Evolutionary conservation across 2,797 vertebrate species (phyloP).

Genomic region (Microctenopoma lineatum): DNA sequence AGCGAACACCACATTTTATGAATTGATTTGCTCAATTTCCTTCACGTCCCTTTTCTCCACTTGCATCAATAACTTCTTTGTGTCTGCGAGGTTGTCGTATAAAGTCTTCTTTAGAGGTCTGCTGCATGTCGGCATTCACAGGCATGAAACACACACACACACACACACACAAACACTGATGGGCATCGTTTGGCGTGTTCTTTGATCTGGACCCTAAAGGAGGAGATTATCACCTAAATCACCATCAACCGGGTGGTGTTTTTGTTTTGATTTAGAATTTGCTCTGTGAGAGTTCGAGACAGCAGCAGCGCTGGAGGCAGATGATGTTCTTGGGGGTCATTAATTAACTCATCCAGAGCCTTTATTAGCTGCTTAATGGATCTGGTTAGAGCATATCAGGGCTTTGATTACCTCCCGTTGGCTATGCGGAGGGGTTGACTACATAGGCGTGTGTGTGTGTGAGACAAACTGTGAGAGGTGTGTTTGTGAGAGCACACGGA

Average conservation of each 20-base stretch:
- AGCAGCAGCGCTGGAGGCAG: slow-evolving; percentile 63
- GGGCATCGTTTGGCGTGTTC: slow-evolving; percentile 24
- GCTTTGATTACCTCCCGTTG: slow-evolving; percentile 76
- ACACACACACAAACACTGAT: background rate
- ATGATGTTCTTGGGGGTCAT: slow-evolving; percentile 79
- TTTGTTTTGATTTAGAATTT: slow-evolving; percentile 62
- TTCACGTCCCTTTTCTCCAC: slow-evolving; percentile 39
- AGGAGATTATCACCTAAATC: slow-evolving; percentile 42
- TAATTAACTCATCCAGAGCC: slow-evolving; percentile 80
- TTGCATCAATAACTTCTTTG: slow-evolving; percentile 63
- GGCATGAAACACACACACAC: background rate
- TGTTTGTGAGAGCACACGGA: background rate
- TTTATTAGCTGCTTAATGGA: slow-evolving; percentile 83
- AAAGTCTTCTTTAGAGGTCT: background rate
- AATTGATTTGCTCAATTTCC: slow-evolving; percentile 71
- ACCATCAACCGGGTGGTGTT: slow-evolving; percentile 40
- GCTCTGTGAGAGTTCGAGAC: slow-evolving; percentile 40
- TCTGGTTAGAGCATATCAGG: slow-evolving; percentile 80
- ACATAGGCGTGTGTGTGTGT: slow-evolving; percentile 10
- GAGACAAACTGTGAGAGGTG: background rate
- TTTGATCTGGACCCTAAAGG: slow-evolving; percentile 10
- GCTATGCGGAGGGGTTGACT: slow-evolving; percentile 59
- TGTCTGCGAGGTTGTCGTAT: slow-evolving; percentile 25
- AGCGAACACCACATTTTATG: slow-evolving; percentile 61
- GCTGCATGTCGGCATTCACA: slow-evolving; percentile 25